Evolutionary conservation across 2,888 invertebrate species (phyloP).

Genomic region (Terebella lapidaria): DNA sequence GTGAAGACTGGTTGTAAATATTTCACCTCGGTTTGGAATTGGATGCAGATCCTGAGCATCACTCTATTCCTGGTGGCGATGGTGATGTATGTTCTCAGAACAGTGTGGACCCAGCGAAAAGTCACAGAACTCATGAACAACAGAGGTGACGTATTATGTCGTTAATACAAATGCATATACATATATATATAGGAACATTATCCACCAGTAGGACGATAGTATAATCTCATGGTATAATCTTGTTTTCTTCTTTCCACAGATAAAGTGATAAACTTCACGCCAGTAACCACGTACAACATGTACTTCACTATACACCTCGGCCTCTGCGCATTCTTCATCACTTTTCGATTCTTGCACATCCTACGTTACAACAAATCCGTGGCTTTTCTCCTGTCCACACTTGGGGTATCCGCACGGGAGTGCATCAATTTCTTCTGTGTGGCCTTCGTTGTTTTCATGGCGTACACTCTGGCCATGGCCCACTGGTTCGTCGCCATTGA

Average conservation of each 20-base stretch:
- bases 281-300: slow-evolving; percentile 6
- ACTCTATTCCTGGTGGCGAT: slow-evolving; percentile 5
- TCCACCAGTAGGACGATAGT: not conserved
- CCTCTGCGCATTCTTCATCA: slow-evolving; percentile 7
- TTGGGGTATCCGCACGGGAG: not conserved
- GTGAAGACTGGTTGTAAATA: not conserved
- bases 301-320: slow-evolving; percentile 4
- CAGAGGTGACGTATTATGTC: slow-evolving; percentile 4
- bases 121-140: slow-evolving; percentile 10
- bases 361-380: slow-evolving; percentile 14
- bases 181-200: slow-evolving; percentile 1
- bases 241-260: not conserved
- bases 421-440: slow-evolving; percentile 1
- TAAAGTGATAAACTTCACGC: slow-evolving; percentile 2
- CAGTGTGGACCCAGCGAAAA: slow-evolving; percentile 5
- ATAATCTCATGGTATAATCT: not conserved
- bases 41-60: slow-evolving; percentile 2
- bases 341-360: slow-evolving; percentile 10
- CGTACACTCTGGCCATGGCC: not conserved
- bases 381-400: slow-evolving; percentile 1
- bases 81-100: slow-evolving; percentile 2
- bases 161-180: not conserved
- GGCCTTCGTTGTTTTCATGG: not conserved
- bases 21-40: slow-evolving; percentile 7
- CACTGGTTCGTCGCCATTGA: not conserved